These are phyloP conservation scores for Coremacera marginata DNA, from an alignment of 2,888 invertebrate genomes.

Conservation along the genomic window DNA sequence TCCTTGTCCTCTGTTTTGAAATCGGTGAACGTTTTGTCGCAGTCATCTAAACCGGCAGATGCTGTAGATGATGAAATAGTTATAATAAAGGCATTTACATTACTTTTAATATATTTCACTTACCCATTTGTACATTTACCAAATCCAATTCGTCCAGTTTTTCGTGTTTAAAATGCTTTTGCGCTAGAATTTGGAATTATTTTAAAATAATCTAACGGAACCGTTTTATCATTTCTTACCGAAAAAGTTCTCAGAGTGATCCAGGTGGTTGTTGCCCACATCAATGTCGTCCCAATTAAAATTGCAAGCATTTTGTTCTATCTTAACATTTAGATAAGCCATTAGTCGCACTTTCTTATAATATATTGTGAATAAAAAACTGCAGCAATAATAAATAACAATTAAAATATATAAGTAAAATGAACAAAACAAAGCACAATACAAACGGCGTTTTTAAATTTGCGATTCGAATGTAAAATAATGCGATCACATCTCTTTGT, in stretches of 20 bases:
- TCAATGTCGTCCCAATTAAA: conserved; percentile 63
- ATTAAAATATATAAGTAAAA: background rate
- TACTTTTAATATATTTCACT: background rate
- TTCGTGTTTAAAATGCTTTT: conserved; percentile 53
- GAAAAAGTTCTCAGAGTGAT: conserved; percentile 62
- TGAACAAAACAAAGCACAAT: background rate
- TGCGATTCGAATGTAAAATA: background rate
- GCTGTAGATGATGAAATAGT: background rate
- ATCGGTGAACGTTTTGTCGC: background rate
- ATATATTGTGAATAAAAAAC: background rate
- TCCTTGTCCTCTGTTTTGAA: conserved; percentile 25
- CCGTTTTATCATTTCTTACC: conserved; percentile 51
- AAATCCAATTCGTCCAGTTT: conserved; percentile 46
- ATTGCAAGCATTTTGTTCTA: background rate
- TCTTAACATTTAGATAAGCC: background rate
- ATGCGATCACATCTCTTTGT: background rate
- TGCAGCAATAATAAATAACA: background rate
- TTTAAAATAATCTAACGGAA: conserved; percentile 22
- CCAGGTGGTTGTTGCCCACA: conserved; percentile 57
- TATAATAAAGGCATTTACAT: background rate
- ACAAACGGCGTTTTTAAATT: conserved; percentile 15
- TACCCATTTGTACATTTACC: conserved; percentile 48
- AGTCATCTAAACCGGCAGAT: background rate
- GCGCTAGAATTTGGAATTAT: conserved; percentile 41
- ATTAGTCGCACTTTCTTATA: background rate